Evolutionary conservation across 1,140 invertebrate genomes (phyloP).

Genomic region (Spodoptera frugiperda): DNA sequence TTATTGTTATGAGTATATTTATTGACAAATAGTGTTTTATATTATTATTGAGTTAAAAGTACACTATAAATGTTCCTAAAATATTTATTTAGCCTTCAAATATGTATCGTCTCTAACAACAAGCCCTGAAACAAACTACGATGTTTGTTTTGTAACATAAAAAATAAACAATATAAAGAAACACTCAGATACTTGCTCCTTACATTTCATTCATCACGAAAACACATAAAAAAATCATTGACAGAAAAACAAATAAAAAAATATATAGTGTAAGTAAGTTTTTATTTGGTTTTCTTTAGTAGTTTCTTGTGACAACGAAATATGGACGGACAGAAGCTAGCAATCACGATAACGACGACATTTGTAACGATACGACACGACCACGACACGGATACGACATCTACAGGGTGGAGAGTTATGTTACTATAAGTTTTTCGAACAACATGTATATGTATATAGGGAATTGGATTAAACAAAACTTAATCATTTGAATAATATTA

Average conservation of each 20-base stretch:
- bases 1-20: not conserved
- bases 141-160: too few relatives aligned
- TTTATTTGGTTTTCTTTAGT: conserved; percentile 38
- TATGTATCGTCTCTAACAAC: too few relatives aligned
- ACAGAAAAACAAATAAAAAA: conserved; percentile 23
- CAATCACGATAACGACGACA: conserved; percentile 38
- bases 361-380: conserved; percentile 38
- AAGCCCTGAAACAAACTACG: too few relatives aligned
- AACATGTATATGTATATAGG: too few relatives aligned
- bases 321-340: conserved; percentile 35
- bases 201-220: not conserved
- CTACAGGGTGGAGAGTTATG: not conserved
- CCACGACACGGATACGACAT: conserved; percentile 16
- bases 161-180: not conserved
- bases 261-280: conserved; percentile 27
- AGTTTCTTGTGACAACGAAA: conserved; percentile 34
- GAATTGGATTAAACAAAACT: too few relatives aligned
- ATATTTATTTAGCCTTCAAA: too few relatives aligned
- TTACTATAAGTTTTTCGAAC: too few relatives aligned
- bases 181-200: not conserved
- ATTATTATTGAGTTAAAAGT: too few relatives aligned
- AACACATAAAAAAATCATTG: conserved; percentile 6
- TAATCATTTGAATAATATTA: too few relatives aligned
- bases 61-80: too few relatives aligned
- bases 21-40: too few relatives aligned